Evolutionary conservation across 2,888 invertebrate genomes (phyloP).

Genomic region (Sepiola atlantica): DNA sequence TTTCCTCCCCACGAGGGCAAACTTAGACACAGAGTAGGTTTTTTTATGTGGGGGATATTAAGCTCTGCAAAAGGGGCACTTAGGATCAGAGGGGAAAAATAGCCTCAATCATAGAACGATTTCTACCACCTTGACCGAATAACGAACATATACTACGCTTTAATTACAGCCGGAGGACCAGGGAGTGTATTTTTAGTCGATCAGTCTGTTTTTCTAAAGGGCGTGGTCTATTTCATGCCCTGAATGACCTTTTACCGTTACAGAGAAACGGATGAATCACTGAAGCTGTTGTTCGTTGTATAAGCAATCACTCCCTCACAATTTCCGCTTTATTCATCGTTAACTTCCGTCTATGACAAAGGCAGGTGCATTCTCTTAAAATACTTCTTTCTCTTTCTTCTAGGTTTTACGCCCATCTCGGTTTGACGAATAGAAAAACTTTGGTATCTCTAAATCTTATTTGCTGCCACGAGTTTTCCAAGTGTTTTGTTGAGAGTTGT

Average conservation of each 20-base stretch:
- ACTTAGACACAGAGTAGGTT: no score
- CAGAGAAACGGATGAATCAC: not conserved
- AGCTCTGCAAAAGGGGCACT: no score
- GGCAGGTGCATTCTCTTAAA: not conserved
- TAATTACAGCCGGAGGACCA: no score
- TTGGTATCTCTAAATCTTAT: not conserved
- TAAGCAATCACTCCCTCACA: constrained; percentile 13
- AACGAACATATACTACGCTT: no score
- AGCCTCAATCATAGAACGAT: no score
- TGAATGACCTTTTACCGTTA: not conserved
- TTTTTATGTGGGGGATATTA: no score
- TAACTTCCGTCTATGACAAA: not conserved
- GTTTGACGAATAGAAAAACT: not conserved
- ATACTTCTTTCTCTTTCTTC: not conserved
- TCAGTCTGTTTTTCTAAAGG: not conserved
- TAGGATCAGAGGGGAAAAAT: no score
- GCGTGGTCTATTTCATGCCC: not conserved
- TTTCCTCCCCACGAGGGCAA: no score
- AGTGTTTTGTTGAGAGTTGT: not conserved
- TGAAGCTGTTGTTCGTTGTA: not conserved
- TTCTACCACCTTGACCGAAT: no score
- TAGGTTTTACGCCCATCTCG: not conserved
- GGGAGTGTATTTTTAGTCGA: no score
- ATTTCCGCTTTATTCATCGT: not conserved
- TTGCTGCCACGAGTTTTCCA: not conserved